Conservation (phyloP, 2,797 vertebrate genomes). For the Coregonus suidteri region DNA sequence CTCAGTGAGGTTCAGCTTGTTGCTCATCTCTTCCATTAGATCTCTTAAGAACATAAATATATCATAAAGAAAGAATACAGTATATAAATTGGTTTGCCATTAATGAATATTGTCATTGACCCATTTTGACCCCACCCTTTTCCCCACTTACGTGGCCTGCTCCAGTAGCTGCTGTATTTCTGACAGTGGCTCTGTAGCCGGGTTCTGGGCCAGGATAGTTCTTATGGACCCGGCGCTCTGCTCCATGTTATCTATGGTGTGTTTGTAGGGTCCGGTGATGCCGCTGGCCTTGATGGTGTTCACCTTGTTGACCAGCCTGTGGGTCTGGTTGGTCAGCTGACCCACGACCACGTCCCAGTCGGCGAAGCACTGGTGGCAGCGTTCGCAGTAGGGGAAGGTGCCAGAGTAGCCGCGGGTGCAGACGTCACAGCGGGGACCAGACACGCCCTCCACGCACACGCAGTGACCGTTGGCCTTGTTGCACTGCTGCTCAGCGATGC, state of each 20-base stretch:
- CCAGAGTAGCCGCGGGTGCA: constrained; percentile 92
- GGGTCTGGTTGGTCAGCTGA: constrained; percentile 88
- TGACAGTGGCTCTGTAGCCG: constrained; percentile 85
- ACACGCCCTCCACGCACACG: constrained; percentile 84
- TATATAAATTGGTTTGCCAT: too few relatives aligned
- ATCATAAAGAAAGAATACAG: constrained; percentile 31
- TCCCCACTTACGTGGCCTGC: constrained; percentile 85
- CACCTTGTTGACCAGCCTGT: constrained; percentile 86
- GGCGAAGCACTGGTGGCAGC: constrained; percentile 92
- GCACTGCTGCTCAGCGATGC: constrained; percentile 85
- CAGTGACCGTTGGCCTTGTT: constrained; percentile 85
- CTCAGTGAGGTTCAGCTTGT: constrained; percentile 82
- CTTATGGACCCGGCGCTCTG: constrained; percentile 81
- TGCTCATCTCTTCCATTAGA: constrained; percentile 81
- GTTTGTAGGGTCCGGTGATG: constrained; percentile 84
- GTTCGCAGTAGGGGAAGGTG: constrained; percentile 85
- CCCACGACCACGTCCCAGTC: constrained; percentile 87
- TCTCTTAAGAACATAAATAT: constrained; percentile 72
- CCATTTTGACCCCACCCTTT: neutral
- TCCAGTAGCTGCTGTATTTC: constrained; percentile 89
- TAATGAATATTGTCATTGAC: neutral
- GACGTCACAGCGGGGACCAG: constrained; percentile 83
- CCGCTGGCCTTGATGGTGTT: constrained; percentile 86
- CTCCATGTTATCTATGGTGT: constrained; percentile 82
- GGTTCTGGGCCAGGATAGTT: constrained; percentile 83